phyloP scores from a whole-genome alignment of 2,113 vertebrate genomes.

The Mobula birostris region DNA sequence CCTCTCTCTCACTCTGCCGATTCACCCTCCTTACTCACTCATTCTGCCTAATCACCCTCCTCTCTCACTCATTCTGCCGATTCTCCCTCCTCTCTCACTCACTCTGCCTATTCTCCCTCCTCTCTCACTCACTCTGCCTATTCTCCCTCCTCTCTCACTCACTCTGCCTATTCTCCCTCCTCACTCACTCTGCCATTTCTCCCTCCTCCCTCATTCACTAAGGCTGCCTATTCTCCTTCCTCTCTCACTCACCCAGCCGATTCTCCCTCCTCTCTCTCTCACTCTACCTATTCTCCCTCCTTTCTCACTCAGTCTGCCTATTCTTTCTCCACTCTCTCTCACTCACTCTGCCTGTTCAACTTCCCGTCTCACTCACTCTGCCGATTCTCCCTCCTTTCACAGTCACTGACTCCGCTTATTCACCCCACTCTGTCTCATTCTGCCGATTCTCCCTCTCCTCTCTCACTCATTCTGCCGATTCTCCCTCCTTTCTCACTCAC shows the following conservation, averaged over 20 bases:
- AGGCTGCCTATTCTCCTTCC: neutral
- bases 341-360: neutral
- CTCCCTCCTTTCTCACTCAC: neutral
- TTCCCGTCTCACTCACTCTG: neutral
- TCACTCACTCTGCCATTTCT: neutral
- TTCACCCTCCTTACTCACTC: too few species aligned
- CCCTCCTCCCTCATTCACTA: neutral
- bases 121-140: too few species aligned
- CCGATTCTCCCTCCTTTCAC: neutral
- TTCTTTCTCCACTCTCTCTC: neutral
- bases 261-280: neutral
- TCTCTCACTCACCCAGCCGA: neutral
- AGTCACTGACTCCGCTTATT: neutral
- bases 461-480: too few species aligned
- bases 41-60: too few species aligned
- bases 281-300: neutral
- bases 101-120: too few species aligned
- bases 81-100: neutral
- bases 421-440: neutral
- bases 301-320: too few species aligned
- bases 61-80: too few species aligned
- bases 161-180: neutral
- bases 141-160: neutral
- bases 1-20: too few species aligned
- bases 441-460: too few species aligned